Evolutionary conservation across 2,888 invertebrate genomes (phyloP).

Genomic region (Odontocolon sp.): DNA sequence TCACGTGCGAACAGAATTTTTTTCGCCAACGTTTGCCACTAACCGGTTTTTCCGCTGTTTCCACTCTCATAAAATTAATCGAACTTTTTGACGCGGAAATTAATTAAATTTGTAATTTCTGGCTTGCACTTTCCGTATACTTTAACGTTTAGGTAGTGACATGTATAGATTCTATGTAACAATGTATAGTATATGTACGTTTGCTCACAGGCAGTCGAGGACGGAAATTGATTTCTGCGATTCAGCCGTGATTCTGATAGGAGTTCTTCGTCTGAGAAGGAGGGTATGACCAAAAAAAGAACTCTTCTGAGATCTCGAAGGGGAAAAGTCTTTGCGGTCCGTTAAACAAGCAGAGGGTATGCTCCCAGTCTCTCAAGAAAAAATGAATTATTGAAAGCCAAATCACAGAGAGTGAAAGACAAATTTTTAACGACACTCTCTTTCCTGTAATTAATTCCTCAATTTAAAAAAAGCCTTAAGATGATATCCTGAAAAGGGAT

Average conservation of each 20-base stretch:
- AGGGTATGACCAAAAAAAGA: background rate
- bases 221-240: slow-evolving; percentile 34
- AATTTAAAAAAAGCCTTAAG: background rate
- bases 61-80: background rate
- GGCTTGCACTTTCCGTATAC: background rate
- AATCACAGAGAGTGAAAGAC: background rate
- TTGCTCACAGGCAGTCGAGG: background rate
- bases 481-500: background rate
- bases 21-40: background rate
- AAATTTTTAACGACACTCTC: background rate
- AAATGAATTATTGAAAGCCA: background rate
- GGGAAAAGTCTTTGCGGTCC: slow-evolving; percentile 13
- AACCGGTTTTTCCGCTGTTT: background rate
- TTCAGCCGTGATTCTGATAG: background rate
- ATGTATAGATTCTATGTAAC: background rate
- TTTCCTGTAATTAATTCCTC: background rate
- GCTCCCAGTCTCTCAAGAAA: background rate
- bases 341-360: slow-evolving; percentile 11
- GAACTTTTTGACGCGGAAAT: background rate
- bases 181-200: background rate
- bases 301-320: background rate
- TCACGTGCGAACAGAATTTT: background rate
- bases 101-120: background rate
- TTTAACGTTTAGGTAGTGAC: background rate
- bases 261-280: background rate